Conservation (phyloP, 92 coral and sea anemone genomes). For the Porites rus region DNA sequence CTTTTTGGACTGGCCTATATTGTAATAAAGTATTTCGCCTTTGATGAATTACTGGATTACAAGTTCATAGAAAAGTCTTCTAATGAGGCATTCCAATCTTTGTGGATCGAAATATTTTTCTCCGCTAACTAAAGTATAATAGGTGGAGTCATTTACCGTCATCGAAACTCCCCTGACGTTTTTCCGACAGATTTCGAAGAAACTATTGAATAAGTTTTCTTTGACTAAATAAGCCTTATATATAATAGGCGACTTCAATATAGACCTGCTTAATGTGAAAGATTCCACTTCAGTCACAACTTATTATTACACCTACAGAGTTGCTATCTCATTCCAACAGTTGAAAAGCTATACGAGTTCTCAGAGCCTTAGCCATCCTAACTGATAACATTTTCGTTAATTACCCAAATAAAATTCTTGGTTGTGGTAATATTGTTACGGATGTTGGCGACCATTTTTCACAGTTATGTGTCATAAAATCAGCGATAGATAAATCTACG, state of each 20-base stretch:
- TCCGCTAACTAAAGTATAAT: too few species aligned
- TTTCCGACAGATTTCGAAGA: too few species aligned
- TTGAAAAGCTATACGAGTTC: too few species aligned
- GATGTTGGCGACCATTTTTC: conserved; percentile 49
- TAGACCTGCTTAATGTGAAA: conserved; percentile 1
- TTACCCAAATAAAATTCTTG: neutral
- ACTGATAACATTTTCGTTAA: conserved; percentile 47
- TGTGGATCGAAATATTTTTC: too few species aligned
- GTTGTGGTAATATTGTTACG: conserved; percentile 23
- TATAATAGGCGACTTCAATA: conserved; percentile 22
- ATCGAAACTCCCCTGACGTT: too few species aligned
- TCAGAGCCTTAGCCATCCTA: neutral
- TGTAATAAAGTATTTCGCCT: too few species aligned
- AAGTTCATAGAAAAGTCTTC: too few species aligned
- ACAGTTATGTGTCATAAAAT: conserved; percentile 21
- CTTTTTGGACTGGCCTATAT: too few species aligned
- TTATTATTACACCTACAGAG: neutral
- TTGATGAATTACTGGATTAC: too few species aligned
- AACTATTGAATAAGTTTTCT: too few species aligned
- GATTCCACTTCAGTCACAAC: neutral
- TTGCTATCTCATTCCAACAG: neutral
- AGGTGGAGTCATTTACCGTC: too few species aligned
- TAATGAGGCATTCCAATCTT: too few species aligned
- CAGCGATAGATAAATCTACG: neutral
- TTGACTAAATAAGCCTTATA: neutral